Evolutionary conservation across 1,140 invertebrate species (phyloP), one percentile per base, ranked within the genome.

Genomic region (Catajapyx aquilonaris): DNA sequence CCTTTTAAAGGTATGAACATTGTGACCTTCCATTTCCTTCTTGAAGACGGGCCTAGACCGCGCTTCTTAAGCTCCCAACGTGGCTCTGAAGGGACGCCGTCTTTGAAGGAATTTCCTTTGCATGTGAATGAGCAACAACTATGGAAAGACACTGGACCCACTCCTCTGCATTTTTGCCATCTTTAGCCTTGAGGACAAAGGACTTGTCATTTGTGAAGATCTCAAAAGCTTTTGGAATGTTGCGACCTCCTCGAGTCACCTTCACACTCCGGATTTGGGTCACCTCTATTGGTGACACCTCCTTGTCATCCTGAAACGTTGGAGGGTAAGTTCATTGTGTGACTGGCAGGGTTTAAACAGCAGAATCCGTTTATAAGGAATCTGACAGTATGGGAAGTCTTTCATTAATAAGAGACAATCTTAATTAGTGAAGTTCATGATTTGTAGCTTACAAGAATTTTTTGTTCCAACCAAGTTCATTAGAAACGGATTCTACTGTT

Each of bases 191-290:
- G 35, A 93, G 66, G 47, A 90, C 81, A 46, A 86, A 71, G 5
- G 80, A 83, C 52, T 85, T 80, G 52, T 91, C 83, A 33, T 79
- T 78, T 1, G 87, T 91, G 57, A 93, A 93, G 42, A 94, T 91
- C 64, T 94, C 87, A 62, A 94, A 93, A 2, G 86, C 85, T 58
- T 85, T 87, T 7, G 87, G 85, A 50, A 93, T 87, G 51, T 85
- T 85, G 36, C 81, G 68, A 32, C 75, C 78, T 15, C 76, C 75
- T 38, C 80, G 62, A 1, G 74, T 77, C 5, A 90, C 86, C 54
- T 88, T 84, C 1, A 94, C 85, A 43, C 80, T 87, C 21, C 84
- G 69, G 38, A 94, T 90, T 58, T 88, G 81, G 54, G 86, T 80
- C 1, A 94, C 74, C 52, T 85, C 80, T 44, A 86, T 81, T 7